phyloP scores from a whole-genome alignment of 1,140 invertebrate genomes.

The Drosophila melanica region DNA sequence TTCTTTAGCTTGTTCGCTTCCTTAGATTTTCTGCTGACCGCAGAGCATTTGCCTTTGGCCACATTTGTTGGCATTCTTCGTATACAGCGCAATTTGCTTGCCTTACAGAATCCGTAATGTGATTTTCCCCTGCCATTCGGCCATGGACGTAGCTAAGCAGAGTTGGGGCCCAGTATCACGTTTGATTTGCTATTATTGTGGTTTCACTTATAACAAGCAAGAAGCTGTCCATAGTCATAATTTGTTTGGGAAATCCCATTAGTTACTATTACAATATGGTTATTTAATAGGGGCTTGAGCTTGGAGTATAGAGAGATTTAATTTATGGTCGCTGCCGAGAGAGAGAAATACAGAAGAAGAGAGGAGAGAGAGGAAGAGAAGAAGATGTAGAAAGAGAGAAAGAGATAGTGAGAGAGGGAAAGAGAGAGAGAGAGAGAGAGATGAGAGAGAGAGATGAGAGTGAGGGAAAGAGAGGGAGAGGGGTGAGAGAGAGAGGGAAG shows the following conservation, averaged over 20 bases:
- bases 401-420: too few species aligned
- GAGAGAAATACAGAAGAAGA: too few species aligned
- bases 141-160: not conserved
- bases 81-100: slow-evolving; percentile 44
- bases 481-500: too few species aligned
- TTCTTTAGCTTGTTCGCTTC: slow-evolving; percentile 32
- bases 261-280: slow-evolving; percentile 15
- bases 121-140: slow-evolving; percentile 32
- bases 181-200: slow-evolving; percentile 52
- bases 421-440: too few species aligned
- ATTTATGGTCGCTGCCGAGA: too few species aligned
- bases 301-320: too few species aligned
- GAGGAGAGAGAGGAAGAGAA: too few species aligned
- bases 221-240: slow-evolving; percentile 14
- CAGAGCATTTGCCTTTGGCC: slow-evolving; percentile 49
- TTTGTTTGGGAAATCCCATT: slow-evolving; percentile 12
- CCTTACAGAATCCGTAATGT: slow-evolving; percentile 48
- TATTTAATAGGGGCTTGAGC: not conserved
- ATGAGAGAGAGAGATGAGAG: too few species aligned
- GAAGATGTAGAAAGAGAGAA: too few species aligned
- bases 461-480: too few species aligned
- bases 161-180: slow-evolving; percentile 9
- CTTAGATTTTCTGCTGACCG: slow-evolving; percentile 52
- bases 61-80: slow-evolving; percentile 43
- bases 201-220: slow-evolving; percentile 27